These are phyloP conservation scores for Luffia ferchaultella DNA, from an alignment of 2,888 invertebrate genomes.

Conservation along the genomic window DNA sequence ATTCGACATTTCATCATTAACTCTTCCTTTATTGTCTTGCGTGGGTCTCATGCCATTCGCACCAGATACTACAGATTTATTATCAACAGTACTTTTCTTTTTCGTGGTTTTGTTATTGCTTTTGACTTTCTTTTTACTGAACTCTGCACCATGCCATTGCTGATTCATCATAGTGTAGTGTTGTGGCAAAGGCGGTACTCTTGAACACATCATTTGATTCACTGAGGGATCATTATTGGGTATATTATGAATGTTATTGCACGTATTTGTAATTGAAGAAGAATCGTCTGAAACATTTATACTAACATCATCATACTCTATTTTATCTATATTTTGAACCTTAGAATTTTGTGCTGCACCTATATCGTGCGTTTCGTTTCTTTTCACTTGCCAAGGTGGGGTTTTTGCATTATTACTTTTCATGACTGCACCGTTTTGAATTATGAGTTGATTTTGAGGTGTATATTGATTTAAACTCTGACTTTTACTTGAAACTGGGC, in stretches of 20 bases:
- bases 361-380: constrained; percentile 31
- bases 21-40: constrained; percentile 45
- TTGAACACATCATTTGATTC: constrained; percentile 68
- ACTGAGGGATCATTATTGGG: constrained; percentile 30
- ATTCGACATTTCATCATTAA: constrained; percentile 48
- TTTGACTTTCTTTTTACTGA: constrained; percentile 65
- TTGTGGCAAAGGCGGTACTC: constrained; percentile 78
- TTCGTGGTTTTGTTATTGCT: constrained; percentile 61
- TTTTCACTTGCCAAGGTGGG: constrained; percentile 68
- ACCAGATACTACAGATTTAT: constrained; percentile 33
- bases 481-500: constrained; percentile 29
- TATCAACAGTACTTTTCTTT: constrained; percentile 36
- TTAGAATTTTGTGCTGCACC: constrained; percentile 38
- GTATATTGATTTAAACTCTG: constrained; percentile 37
- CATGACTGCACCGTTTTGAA: constrained; percentile 56
- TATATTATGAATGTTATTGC: constrained; percentile 20
- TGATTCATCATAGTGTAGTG: constrained; percentile 61
- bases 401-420: constrained; percentile 61
- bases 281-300: constrained; percentile 44
- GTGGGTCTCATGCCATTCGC: constrained; percentile 39
- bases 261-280: constrained; percentile 34
- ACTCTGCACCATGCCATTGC: constrained; percentile 47
- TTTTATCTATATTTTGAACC: constrained; percentile 36
- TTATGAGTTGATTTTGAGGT: constrained; percentile 48
- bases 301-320: constrained; percentile 43